phyloP scores from a whole-genome alignment of 2,888 invertebrate genomes.

The Macroteleia sp. region DNA sequence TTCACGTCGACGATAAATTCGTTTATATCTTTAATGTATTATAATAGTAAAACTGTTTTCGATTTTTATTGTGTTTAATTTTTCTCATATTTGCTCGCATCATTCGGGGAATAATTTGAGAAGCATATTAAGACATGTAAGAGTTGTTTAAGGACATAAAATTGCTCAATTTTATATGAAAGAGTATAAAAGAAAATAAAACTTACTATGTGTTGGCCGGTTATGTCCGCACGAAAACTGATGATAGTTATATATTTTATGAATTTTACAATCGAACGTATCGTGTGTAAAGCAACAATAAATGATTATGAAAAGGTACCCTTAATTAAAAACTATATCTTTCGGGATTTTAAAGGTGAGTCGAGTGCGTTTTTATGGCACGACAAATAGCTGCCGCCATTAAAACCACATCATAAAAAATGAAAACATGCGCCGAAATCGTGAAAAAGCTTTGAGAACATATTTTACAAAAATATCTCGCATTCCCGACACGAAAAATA shows the following conservation, averaged over 20 bases:
- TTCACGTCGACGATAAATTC: no score
- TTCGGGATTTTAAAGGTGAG: slow-evolving; percentile 44
- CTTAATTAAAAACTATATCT: slow-evolving; percentile 61
- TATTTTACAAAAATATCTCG: slow-evolving; percentile 54
- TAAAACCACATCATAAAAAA: slow-evolving; percentile 64
- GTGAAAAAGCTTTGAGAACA: slow-evolving; percentile 57
- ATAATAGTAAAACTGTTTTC: no score
- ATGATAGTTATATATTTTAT: slow-evolving; percentile 60
- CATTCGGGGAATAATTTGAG: slow-evolving; percentile 9
- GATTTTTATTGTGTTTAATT: no score
- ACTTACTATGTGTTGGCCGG: slow-evolving; percentile 8
- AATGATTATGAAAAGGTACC: slow-evolving; percentile 58
- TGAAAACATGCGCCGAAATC: slow-evolving; percentile 62
- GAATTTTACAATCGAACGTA: slow-evolving; percentile 57
- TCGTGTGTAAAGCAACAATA: slow-evolving; percentile 50
- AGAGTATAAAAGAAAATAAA: slow-evolving; percentile 41
- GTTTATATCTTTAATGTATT: no score
- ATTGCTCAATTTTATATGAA: slow-evolving; percentile 46
- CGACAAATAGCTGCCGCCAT: slow-evolving; percentile 59
- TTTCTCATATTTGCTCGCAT: no score
- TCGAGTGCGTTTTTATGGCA: slow-evolving; percentile 55
- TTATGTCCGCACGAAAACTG: slow-evolving; percentile 32
- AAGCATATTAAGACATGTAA: slow-evolving; percentile 24
- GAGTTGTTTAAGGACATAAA: slow-evolving; percentile 30
- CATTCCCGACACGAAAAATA: slow-evolving; percentile 44